phyloP scores from a whole-genome alignment of 1,140 invertebrate species.

The Reticulitermes speratus region DNA sequence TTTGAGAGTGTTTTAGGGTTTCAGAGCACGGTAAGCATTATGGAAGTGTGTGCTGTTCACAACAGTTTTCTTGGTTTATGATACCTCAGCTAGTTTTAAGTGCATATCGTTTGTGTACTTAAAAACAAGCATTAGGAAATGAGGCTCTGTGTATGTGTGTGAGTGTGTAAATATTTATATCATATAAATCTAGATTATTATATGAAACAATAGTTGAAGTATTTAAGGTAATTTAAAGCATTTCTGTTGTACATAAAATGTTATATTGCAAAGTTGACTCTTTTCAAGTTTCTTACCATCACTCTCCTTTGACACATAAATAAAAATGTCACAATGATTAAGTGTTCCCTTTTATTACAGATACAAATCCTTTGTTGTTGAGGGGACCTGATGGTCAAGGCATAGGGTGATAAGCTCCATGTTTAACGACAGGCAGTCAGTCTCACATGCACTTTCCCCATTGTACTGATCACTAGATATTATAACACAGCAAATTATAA shows the following conservation, averaged over 20 bases:
- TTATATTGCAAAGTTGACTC: slow-evolving; percentile 29
- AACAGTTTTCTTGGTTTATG: neutral
- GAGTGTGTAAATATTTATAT: slow-evolving; percentile 5
- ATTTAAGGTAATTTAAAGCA: slow-evolving; percentile 30
- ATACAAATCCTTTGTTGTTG: neutral
- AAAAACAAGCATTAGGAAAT: neutral
- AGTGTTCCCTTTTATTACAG: neutral
- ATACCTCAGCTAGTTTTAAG: slow-evolving; percentile 19
- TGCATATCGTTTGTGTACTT: slow-evolving; percentile 22
- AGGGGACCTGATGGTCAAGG: too few species aligned
- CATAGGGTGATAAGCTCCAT: too few species aligned
- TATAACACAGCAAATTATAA: too few species aligned
- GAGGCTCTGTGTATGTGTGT: neutral
- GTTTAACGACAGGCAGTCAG: too few species aligned
- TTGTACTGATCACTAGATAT: too few species aligned
- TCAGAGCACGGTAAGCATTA: neutral
- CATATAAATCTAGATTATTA: slow-evolving; percentile 14
- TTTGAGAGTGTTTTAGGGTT: neutral
- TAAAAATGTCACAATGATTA: slow-evolving; percentile 23
- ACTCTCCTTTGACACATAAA: slow-evolving; percentile 24
- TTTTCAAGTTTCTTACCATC: slow-evolving; percentile 26
- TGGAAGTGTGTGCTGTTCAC: neutral
- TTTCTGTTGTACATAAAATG: slow-evolving; percentile 29
- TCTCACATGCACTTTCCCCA: too few species aligned
- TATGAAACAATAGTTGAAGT: slow-evolving; percentile 22